A percentile compares a stretch with the other conserved stretches of the same genome.
Evolutionary conservation across 2,888 invertebrate genomes (phyloP).

Genomic region (Ophion obscuratus): DNA sequence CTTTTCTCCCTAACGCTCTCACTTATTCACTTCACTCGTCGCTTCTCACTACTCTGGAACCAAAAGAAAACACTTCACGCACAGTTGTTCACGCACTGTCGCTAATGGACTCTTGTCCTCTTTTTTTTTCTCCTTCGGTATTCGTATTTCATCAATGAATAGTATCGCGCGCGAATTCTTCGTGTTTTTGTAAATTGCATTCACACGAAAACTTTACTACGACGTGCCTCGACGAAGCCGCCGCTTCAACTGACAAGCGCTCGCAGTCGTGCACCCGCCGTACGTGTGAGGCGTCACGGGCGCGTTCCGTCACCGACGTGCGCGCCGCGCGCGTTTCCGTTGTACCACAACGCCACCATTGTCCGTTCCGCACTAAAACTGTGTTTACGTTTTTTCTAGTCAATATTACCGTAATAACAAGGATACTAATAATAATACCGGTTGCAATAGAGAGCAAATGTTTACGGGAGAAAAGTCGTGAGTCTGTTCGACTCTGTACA

Average conservation of each 20-base stretch:
- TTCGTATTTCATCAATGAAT: not conserved
- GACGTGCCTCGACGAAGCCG: slow-evolving; percentile 64
- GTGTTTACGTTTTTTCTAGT: slow-evolving; percentile 9
- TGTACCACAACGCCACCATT: slow-evolving; percentile 47
- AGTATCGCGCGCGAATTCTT: not conserved
- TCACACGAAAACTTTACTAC: slow-evolving; percentile 40
- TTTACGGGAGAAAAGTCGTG: not conserved
- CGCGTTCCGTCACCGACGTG: slow-evolving; percentile 47
- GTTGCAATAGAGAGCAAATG: not conserved
- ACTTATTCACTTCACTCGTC: not conserved
- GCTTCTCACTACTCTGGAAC: not conserved
- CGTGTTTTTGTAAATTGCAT: not conserved
- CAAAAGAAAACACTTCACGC: not conserved
- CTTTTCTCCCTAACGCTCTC: not conserved
- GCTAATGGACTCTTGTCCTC: not conserved
- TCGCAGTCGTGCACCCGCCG: not conserved
- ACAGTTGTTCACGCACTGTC: slow-evolving; percentile 1
- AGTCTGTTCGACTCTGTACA: not conserved
- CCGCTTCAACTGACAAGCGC: slow-evolving; percentile 58
- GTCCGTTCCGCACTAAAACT: not conserved
- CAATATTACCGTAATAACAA: slow-evolving; percentile 24
- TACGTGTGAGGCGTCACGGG: slow-evolving; percentile 54
- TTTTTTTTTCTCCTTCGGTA: not conserved
- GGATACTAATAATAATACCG: slow-evolving; percentile 1
- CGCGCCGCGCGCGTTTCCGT: slow-evolving; percentile 21